Conservation (phyloP, 2,797 vertebrate species). For the Acestrorhynchus altus region DNA sequence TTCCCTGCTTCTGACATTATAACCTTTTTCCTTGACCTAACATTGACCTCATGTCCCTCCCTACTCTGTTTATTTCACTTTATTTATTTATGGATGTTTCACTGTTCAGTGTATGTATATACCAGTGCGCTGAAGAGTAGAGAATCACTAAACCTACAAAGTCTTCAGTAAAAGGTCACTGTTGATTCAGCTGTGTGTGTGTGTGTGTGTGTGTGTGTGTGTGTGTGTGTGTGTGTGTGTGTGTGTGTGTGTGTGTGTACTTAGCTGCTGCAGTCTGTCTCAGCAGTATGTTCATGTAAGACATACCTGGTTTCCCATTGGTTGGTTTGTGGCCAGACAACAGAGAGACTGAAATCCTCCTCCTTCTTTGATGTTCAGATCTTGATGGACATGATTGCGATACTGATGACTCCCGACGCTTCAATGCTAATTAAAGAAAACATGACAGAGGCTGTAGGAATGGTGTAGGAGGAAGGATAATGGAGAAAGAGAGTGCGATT, state of each 20-base stretch:
- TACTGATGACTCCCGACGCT: background rate
- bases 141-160: background rate
- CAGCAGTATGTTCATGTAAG: conserved; percentile 65
- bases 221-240: conserved; percentile 56
- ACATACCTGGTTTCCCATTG: conserved; percentile 62
- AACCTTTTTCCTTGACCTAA: background rate
- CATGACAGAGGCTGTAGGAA: background rate
- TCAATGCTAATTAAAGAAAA: conserved; percentile 7
- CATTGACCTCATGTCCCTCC: background rate
- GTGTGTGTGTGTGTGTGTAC: conserved; percentile 35
- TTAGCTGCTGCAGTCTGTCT: conserved; percentile 53
- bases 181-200: conserved; percentile 78
- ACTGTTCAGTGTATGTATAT: background rate
- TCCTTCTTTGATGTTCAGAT: conserved; percentile 37
- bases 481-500: background rate
- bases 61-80: background rate
- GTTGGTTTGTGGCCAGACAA: conserved; percentile 58
- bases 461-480: background rate
- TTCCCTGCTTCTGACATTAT: background rate
- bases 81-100: background rate
- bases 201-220: background rate
- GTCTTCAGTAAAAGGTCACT: conserved; percentile 49
- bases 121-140: conserved; percentile 5
- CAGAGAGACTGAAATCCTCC: conserved; percentile 54
- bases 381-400: background rate